Conservation (phyloP, 2,888 invertebrate genomes). For the Metopia argyrocephala region DNA sequence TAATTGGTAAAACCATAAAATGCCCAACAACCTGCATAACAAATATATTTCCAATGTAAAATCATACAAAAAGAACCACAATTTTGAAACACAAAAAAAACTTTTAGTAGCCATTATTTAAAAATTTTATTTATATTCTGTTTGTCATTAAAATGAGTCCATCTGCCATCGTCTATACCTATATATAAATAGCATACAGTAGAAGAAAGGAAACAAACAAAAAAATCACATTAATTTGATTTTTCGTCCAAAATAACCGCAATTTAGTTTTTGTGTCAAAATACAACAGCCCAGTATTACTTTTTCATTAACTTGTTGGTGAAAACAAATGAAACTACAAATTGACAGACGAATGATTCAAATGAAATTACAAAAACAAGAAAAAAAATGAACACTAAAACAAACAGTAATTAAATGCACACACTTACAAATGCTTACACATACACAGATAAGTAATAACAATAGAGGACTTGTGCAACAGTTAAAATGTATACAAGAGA, state of each 20-base stretch:
- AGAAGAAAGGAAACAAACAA: too few species aligned
- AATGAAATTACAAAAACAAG: neutral
- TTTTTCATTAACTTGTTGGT: neutral
- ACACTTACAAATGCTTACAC: neutral
- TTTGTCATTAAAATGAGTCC: neutral
- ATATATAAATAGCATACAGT: neutral
- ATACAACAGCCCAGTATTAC: neutral
- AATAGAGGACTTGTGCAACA: conserved; percentile 4
- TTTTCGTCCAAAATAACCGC: neutral
- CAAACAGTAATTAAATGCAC: neutral
- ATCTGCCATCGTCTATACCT: neutral
- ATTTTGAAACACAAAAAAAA: neutral
- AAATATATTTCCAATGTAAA: too few species aligned
- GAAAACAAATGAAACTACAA: too few species aligned
- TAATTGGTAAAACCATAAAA: too few species aligned
- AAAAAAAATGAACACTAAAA: too few species aligned
- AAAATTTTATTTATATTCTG: neutral
- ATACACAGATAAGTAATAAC: neutral
- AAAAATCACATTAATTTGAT: neutral
- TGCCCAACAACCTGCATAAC: too few species aligned
- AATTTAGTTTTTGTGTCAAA: neutral
- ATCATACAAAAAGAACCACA: neutral
- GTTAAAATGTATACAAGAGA: neutral
- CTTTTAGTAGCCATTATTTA: neutral
- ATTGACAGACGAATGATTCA: neutral